Conservation (phyloP, 2,797 vertebrate genomes). For the Anas georgica region DNA sequence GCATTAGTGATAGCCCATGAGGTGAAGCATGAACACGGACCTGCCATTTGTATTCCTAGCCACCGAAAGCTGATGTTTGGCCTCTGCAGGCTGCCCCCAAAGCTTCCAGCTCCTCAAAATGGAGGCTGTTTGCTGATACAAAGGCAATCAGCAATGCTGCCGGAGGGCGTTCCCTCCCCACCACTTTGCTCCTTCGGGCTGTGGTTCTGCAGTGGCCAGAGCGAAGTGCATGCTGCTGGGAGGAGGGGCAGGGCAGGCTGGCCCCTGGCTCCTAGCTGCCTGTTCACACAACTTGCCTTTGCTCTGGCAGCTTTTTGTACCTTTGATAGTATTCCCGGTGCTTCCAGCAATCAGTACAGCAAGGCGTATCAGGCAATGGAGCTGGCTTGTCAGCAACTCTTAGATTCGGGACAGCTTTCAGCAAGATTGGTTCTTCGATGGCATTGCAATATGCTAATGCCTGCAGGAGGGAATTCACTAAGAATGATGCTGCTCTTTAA, state of each 20-base stretch:
- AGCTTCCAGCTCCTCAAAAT: constrained; percentile 4
- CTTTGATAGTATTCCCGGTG: fast-evolving
- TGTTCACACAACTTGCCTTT: fast-evolving
- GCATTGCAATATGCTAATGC: background rate
- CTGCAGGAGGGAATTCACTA: background rate
- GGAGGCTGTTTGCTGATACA: constrained; percentile 24
- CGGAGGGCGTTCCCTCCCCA: constrained; percentile 28
- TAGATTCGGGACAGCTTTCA: background rate
- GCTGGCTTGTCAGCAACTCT: background rate
- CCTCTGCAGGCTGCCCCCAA: background rate
- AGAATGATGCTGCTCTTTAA: background rate
- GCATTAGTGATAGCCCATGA: fast-evolving
- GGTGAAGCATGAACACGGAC: fast-evolving
- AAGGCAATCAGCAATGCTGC: background rate
- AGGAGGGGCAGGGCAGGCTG: background rate
- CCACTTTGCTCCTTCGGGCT: background rate
- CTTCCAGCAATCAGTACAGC: fast-evolving
- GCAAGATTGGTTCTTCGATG: background rate
- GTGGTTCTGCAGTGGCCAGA: background rate
- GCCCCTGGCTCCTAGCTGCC: background rate
- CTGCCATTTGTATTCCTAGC: background rate
- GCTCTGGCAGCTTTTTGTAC: background rate
- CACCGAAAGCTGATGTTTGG: background rate
- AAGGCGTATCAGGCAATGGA: fast-evolving
- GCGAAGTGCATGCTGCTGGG: background rate